Evolutionary conservation across 2,888 invertebrate species (phyloP).

Genomic region (Acanthosepion lycidas): DNA sequence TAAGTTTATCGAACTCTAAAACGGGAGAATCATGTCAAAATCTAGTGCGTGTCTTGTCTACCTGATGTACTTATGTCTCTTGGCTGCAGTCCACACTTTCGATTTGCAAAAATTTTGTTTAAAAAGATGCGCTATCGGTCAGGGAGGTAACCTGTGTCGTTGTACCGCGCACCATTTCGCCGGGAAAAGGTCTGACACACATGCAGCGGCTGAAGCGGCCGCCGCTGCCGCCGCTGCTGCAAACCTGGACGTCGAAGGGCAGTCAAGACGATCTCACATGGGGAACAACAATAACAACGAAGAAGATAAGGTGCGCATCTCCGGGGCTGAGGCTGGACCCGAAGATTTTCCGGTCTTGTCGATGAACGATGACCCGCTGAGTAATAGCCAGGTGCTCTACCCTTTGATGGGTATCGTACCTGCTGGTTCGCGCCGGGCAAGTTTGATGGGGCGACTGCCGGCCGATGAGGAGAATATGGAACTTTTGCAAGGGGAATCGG

Average conservation of each 20-base stretch:
- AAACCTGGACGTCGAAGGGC: background rate
- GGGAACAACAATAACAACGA: background rate
- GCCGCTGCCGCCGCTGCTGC: background rate
- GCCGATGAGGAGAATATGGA: background rate
- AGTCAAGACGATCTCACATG: background rate
- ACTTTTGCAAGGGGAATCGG: background rate
- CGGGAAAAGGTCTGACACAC: slow-evolving; percentile 24
- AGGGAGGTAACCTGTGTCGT: slow-evolving; percentile 37
- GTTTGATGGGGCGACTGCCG: background rate
- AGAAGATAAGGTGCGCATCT: background rate
- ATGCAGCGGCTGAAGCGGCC: background rate
- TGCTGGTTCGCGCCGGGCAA: background rate
- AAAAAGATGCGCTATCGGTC: background rate
- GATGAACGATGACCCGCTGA: background rate
- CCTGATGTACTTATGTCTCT: background rate
- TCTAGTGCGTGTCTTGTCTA: background rate
- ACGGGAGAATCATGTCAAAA: background rate
- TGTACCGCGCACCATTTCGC: slow-evolving; percentile 40
- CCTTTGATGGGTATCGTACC: background rate
- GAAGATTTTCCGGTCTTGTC: background rate
- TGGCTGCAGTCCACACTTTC: slow-evolving; percentile 8
- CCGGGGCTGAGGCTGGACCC: background rate
- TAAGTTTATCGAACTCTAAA: background rate
- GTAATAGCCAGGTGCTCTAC: background rate
- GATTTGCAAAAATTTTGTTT: slow-evolving; percentile 37